A percentile compares a stretch with the other conserved stretches of the same genome.
phyloP scores from a whole-genome alignment of 2,888 invertebrate species.

The Gandaritis pyraliata region DNA sequence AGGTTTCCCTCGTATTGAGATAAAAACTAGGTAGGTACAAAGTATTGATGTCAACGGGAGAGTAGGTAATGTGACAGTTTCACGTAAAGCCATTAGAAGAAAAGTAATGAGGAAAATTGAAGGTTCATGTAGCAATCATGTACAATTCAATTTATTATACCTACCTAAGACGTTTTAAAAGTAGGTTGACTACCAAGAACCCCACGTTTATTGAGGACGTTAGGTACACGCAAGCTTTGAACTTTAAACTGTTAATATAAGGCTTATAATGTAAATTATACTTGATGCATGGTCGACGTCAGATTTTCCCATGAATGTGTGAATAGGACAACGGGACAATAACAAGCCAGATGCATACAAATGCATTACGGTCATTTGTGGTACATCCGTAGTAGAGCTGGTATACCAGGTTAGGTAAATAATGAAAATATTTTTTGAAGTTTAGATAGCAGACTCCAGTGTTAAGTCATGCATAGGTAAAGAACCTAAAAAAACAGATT shows the following conservation, averaged over 20 bases:
- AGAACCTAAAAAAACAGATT: too few species aligned
- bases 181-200: slow-evolving; percentile 26
- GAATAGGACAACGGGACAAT: slow-evolving; percentile 33
- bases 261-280: slow-evolving; percentile 7
- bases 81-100: too few species aligned
- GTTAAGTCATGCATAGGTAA: too few species aligned
- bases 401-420: not conserved
- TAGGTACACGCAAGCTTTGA: slow-evolving; percentile 4
- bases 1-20: too few species aligned
- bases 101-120: too few species aligned
- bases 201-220: slow-evolving; percentile 10
- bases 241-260: slow-evolving; percentile 8
- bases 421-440: not conserved
- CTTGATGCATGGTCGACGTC: slow-evolving; percentile 14
- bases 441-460: not conserved
- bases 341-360: slow-evolving; percentile 35
- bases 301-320: slow-evolving; percentile 37
- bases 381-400: not conserved
- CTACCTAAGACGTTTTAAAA: slow-evolving; percentile 2
- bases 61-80: not conserved
- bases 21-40: not conserved
- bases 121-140: not conserved
- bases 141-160: slow-evolving; percentile 12
- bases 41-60: not conserved
- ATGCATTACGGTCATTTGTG: slow-evolving; percentile 24